phyloP scores from a whole-genome alignment of 2,113 vertebrate genomes.

The Cercocebus atys region DNA sequence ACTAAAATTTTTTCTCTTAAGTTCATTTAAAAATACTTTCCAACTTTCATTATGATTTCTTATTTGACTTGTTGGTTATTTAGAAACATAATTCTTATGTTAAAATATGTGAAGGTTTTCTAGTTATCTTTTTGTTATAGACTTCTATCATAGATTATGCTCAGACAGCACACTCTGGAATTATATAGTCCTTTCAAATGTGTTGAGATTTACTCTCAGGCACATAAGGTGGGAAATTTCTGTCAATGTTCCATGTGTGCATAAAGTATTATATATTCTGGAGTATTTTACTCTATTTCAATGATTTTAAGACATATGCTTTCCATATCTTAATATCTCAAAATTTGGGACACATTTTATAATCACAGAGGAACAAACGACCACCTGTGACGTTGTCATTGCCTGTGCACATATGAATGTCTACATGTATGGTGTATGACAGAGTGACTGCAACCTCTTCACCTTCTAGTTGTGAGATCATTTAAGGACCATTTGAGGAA shows the following conservation, averaged over 20 bases:
- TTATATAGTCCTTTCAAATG: background rate
- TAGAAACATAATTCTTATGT: background rate
- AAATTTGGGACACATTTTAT: background rate
- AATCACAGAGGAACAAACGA: background rate
- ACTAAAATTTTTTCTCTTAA: background rate
- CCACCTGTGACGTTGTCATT: background rate
- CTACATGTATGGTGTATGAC: rapidly evolving
- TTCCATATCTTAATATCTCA: background rate
- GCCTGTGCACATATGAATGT: too few relatives aligned
- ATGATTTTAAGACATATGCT: background rate
- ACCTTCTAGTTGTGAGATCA: background rate
- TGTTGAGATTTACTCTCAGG: background rate
- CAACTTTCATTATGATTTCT: background rate
- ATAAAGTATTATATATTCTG: background rate
- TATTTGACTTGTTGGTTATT: background rate
- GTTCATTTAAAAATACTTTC: background rate
- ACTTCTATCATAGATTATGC: background rate
- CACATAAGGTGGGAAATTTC: background rate
- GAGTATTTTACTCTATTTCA: background rate
- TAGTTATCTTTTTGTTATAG: background rate
- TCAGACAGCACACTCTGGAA: background rate
- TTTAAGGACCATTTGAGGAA: background rate
- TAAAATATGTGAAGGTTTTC: background rate
- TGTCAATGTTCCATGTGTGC: background rate
- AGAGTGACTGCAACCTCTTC: background rate